A percentile compares a stretch with the other conserved stretches of the same genome.
Conservation (phyloP, 2,888 invertebrate genomes). For the Eilema caniola region DNA sequence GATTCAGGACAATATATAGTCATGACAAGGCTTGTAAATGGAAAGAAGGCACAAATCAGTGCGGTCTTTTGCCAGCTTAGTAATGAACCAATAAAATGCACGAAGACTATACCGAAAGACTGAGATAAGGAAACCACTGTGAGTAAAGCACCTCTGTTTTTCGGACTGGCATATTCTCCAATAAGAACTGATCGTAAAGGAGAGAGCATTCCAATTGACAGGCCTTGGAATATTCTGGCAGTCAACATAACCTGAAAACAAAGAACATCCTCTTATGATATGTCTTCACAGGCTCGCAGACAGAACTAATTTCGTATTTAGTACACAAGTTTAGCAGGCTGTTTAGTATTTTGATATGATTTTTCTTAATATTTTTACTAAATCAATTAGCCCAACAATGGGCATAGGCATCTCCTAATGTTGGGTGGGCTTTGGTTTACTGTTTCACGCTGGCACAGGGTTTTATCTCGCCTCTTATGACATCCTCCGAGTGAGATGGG, state of each 20-base stretch:
- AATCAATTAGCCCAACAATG: too few species aligned
- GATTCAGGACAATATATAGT: slow-evolving; percentile 85
- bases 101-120: slow-evolving; percentile 86
- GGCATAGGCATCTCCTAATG: too few species aligned
- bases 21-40: slow-evolving; percentile 76
- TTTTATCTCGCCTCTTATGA: too few species aligned
- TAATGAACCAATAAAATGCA: slow-evolving; percentile 87
- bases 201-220: slow-evolving; percentile 80
- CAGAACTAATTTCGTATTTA: too few species aligned
- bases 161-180: slow-evolving; percentile 85
- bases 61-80: slow-evolving; percentile 85
- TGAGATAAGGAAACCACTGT: slow-evolving; percentile 86
- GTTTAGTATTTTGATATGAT: too few species aligned
- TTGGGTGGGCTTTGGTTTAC: too few species aligned
- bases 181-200: slow-evolving; percentile 80
- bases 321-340: too few species aligned
- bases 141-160: slow-evolving; percentile 87
- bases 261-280: background rate
- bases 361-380: too few species aligned
- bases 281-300: too few species aligned
- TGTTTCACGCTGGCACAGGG: too few species aligned
- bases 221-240: slow-evolving; percentile 65
- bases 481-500: too few species aligned
- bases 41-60: slow-evolving; percentile 74
- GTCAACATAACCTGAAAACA: slow-evolving; percentile 42